Evolutionary conservation across 2,797 vertebrate genomes (phyloP), one percentile per base, ranked within the genome.

Genomic region (Poecilia picta): DNA sequence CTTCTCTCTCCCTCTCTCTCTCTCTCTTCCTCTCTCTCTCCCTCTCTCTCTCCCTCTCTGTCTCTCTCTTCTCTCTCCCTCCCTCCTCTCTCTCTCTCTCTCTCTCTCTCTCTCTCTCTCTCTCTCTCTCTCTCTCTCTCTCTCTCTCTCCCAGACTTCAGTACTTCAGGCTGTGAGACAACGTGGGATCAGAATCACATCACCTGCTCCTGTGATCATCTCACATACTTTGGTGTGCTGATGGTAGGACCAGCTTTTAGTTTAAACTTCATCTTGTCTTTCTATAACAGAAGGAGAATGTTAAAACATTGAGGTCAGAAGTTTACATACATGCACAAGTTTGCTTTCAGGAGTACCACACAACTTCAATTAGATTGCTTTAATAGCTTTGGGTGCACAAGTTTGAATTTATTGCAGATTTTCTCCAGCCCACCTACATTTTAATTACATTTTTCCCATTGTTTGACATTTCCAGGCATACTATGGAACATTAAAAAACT

Each of bases 201-300:
- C 74, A 92, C 64, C 81, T 93, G 92, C 71, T 87, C 78, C 75
- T 93, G 89, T 72, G 5, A 91, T 55, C 91, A 93, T 77, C 80
- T 93, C 81, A 92, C 92, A 0, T 93, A 73, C 85, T 93, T 93
- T 5, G 91, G 66, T 8, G 78, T 93, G 13, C 89, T 93, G 39
- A 5, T 93, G 86, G 92, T 93, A 88, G 39, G 85, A 62, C 0
- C 20, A 11, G 31, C 23, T 25, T 51, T 23, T 5, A 3, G 0
- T 15, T 6, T 12, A 4, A 0, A 72, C 31, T 33, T 31, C 55
- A 59, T 31, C 12, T 59, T 2, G 55, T 59, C 12, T 59, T 59
- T 66, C 10, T 3, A 10, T 66, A 10, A 66, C 18, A 66, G 7
- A 18, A 39, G 18, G 6, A 64, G 28, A 36, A 36, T 36, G 57